phyloP scores from a whole-genome alignment of 2,888 invertebrate genomes.

The Melieria omissa region DNA sequence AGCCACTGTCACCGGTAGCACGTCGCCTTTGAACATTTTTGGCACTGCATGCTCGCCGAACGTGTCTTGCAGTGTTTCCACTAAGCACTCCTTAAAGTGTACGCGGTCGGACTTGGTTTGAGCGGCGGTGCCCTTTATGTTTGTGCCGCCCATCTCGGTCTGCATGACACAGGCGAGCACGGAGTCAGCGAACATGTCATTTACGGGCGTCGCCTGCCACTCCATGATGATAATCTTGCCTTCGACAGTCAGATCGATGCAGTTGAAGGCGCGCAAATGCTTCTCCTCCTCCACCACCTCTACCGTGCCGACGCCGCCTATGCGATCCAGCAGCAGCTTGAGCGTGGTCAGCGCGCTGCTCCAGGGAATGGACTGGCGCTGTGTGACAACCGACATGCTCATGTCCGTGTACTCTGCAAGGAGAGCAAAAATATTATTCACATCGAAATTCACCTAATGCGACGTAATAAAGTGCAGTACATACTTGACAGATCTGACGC shows the following conservation, averaged over 20 bases:
- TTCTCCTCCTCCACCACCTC: conserved; percentile 78
- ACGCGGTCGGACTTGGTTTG: conserved; percentile 84
- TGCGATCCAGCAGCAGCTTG: conserved; percentile 80
- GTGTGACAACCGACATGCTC: conserved; percentile 91
- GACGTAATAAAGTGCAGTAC: conserved; percentile 28
- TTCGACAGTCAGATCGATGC: conserved; percentile 84
- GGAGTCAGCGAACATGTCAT: conserved; percentile 98
- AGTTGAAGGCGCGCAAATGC: conserved; percentile 83
- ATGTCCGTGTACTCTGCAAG: conserved; percentile 88
- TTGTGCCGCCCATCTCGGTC: conserved; percentile 77
- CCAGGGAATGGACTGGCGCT: conserved; percentile 91
- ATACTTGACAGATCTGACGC: conserved; percentile 86
- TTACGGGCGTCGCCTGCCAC: conserved; percentile 95
- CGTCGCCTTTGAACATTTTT: conserved; percentile 92
- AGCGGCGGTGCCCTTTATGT: conserved; percentile 72
- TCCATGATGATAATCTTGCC: conserved; percentile 87
- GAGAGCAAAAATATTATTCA: not conserved
- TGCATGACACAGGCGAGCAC: conserved; percentile 88
- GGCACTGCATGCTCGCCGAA: conserved; percentile 94
- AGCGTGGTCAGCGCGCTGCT: conserved; percentile 72
- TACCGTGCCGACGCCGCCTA: conserved; percentile 76
- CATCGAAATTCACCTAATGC: not conserved
- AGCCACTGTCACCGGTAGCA: conserved; percentile 85
- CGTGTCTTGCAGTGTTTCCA: conserved; percentile 79
- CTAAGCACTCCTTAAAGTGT: conserved; percentile 82